phyloP scores from a whole-genome alignment of 2,888 invertebrate species.

The Liodrosophila aerea region DNA sequence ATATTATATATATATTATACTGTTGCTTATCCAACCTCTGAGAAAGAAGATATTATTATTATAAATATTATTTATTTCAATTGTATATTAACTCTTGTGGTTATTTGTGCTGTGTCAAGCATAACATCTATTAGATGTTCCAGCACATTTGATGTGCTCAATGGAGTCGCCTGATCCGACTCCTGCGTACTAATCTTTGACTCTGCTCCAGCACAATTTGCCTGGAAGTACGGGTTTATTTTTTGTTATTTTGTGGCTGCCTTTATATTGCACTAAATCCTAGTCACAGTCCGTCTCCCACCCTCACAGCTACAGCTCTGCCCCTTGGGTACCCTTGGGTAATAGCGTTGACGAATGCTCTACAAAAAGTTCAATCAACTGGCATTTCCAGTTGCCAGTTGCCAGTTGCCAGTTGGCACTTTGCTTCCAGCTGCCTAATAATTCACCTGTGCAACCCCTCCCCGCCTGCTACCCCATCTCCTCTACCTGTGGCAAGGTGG shows the following conservation, averaged over 20 bases:
- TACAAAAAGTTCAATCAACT: constrained; percentile 59
- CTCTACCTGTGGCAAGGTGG: background rate
- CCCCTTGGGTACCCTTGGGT: background rate
- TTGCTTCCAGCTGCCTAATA: constrained; percentile 44
- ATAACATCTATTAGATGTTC: constrained; percentile 20
- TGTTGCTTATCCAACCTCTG: no score
- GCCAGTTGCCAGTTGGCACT: constrained; percentile 24
- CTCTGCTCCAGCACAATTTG: no score
- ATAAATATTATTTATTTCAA: no score
- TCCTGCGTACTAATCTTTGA: constrained; percentile 26
- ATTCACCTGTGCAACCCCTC: constrained; percentile 58
- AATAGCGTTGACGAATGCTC: constrained; percentile 16
- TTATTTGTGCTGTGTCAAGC: no score
- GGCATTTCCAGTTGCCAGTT: constrained; percentile 47
- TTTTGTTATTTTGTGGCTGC: constrained; percentile 9
- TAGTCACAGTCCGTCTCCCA: background rate
- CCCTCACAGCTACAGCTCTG: background rate
- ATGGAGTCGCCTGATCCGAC: constrained; percentile 30
- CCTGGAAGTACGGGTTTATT: constrained; percentile 29
- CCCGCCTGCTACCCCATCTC: background rate
- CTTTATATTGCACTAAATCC: constrained; percentile 30
- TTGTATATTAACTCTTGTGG: no score
- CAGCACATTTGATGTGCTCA: constrained; percentile 37
- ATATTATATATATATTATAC: no score
- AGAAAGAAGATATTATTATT: no score